Evolutionary conservation across 2,797 vertebrate species (phyloP).

Genomic region (Chanos chanos): DNA sequence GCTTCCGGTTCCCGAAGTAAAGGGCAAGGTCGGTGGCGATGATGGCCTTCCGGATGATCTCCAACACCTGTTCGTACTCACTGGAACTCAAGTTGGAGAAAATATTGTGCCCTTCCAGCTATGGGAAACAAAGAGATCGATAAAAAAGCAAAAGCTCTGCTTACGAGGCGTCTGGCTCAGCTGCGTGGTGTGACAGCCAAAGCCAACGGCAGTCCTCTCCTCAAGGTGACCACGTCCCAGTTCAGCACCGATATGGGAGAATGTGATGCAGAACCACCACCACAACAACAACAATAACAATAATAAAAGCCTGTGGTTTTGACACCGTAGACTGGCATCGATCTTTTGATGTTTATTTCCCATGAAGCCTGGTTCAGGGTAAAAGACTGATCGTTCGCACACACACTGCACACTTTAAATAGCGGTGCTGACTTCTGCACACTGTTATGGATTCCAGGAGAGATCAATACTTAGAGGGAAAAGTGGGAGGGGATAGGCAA

Average conservation of each 20-base stretch:
- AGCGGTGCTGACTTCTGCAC: too few relatives aligned
- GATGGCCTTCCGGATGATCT: constrained; percentile 99
- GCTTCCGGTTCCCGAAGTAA: constrained; percentile 96
- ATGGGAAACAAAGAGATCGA: constrained; percentile 87
- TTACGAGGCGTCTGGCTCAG: constrained; percentile 68
- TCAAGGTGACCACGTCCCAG: not conserved
- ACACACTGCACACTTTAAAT: too few relatives aligned
- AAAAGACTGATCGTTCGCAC: too few relatives aligned
- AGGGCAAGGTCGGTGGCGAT: constrained; percentile 96
- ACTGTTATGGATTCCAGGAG: not conserved
- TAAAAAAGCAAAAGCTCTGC: constrained; percentile 86
- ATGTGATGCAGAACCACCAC: too few relatives aligned
- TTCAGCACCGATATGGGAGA: too few relatives aligned
- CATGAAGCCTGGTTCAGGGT: too few relatives aligned
- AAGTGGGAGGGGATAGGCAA: too few relatives aligned
- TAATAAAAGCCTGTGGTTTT: too few relatives aligned
- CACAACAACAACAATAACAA: too few relatives aligned
- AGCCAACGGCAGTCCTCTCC: constrained; percentile 2
- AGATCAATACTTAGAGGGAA: not conserved
- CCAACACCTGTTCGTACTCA: constrained; percentile 96
- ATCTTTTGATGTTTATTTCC: too few relatives aligned
- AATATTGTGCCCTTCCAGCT: constrained; percentile 99
- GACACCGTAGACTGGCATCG: too few relatives aligned
- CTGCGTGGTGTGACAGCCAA: constrained; percentile 43
- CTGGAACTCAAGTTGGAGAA: constrained; percentile 97